A percentile compares a stretch with the other conserved stretches of the same genome.
Evolutionary conservation across 23 tunicate species (phyloP).

Genomic region (Halocynthia roretzi): DNA sequence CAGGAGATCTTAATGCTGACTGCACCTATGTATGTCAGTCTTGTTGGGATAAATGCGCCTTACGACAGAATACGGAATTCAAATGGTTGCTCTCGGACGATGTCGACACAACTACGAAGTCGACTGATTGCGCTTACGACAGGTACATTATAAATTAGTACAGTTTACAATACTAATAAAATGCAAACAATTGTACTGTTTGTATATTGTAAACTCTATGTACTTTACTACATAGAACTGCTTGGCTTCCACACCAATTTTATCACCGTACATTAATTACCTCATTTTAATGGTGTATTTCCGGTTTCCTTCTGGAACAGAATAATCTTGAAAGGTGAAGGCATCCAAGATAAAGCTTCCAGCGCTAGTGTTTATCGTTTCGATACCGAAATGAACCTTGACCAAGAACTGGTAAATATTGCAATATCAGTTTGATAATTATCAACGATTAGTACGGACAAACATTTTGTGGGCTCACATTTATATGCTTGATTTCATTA

Average conservation of each 20-base stretch:
- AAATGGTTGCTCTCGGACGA: constrained; percentile 46
- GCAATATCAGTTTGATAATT: neutral
- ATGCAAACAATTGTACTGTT: neutral
- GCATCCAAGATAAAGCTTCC: constrained; percentile 25
- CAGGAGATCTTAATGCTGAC: constrained; percentile 87
- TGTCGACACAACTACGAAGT: constrained; percentile 42
- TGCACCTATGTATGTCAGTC: constrained; percentile 53
- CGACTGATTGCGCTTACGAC: constrained; percentile 66
- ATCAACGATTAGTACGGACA: neutral
- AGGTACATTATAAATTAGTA: constrained; percentile 24
- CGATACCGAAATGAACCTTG: constrained; percentile 35
- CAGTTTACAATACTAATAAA: neutral
- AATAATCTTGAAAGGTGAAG: constrained; percentile 32
- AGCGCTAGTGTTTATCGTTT: constrained; percentile 30
- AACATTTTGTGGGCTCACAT: neutral
- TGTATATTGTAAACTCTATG: neutral
- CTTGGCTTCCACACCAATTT: neutral
- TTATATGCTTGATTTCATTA: neutral
- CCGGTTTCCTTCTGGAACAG: constrained; percentile 10
- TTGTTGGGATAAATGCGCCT: constrained; percentile 28
- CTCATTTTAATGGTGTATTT: neutral
- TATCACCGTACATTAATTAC: neutral
- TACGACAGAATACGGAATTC: constrained; percentile 26
- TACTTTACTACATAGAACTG: neutral
- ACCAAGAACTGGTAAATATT: constrained; percentile 39